These are phyloP conservation scores for Danio kyathit DNA, from an alignment of 2,797 vertebrate genomes.

Conservation along the genomic window DNA sequence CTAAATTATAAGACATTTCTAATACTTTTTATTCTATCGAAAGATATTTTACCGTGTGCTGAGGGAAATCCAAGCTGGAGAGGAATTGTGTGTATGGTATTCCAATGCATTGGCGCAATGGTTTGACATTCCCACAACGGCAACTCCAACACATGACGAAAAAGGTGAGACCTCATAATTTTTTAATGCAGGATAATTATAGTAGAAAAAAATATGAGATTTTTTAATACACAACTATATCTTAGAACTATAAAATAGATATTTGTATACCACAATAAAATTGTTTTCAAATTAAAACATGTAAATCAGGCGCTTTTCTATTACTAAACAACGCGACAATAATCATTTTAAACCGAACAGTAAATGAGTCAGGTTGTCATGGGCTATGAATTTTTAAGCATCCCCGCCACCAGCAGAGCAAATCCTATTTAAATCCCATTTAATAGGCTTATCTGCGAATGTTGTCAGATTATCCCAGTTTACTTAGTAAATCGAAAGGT, in stretches of 20 bases:
- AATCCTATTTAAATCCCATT: slow-evolving; percentile 63
- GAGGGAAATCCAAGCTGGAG: slow-evolving; percentile 91
- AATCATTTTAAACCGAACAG: not conserved
- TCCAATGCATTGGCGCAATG: slow-evolving; percentile 94
- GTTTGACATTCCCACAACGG: slow-evolving; percentile 93
- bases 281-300: not conserved
- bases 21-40: not conserved
- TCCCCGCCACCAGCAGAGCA: slow-evolving; percentile 61
- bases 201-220: too few relatives aligned
- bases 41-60: slow-evolving; percentile 94
- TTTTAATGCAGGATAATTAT: not conserved
- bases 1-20: not conserved
- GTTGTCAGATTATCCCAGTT: slow-evolving; percentile 31
- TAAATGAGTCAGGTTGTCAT: not conserved
- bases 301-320: too few relatives aligned
- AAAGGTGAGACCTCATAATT: slow-evolving; percentile 84
- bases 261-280: not conserved
- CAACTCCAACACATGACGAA: slow-evolving; percentile 96
- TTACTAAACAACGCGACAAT: not conserved
- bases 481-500: slow-evolving; percentile 25
- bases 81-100: slow-evolving; percentile 96
- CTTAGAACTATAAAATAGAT: not conserved
- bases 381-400: not conserved
- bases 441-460: slow-evolving; percentile 35
- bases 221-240: not conserved